A percentile compares a stretch with the other conserved stretches of the same genome.
These are phyloP conservation scores for Gonatopus flavifemur DNA, from an alignment of 1,140 invertebrate species.

Conservation along the genomic window DNA sequence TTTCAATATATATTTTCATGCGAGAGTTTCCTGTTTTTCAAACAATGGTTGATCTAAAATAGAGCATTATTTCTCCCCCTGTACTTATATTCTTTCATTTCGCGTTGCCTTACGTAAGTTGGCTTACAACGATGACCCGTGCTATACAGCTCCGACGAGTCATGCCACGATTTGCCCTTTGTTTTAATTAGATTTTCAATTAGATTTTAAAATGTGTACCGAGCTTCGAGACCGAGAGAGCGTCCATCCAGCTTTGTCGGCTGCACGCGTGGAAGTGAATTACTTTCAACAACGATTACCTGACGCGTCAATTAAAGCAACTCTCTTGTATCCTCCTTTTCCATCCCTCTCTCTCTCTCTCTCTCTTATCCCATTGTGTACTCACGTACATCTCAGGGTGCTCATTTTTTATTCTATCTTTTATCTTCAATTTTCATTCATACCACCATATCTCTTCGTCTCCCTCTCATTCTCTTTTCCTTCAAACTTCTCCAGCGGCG, in stretches of 20 bases:
- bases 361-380: not conserved
- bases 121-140: too few species aligned
- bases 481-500: slow-evolving; percentile 15
- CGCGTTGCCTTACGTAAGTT: too few species aligned
- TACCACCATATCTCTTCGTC: not conserved
- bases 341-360: slow-evolving; percentile 6
- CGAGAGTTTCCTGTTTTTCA: too few species aligned
- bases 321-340: slow-evolving; percentile 7
- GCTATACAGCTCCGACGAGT: too few species aligned
- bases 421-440: not conserved
- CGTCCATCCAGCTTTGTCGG: slow-evolving; percentile 35
- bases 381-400: not conserved
- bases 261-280: slow-evolving; percentile 37
- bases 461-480: slow-evolving; percentile 10
- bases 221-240: slow-evolving; percentile 23
- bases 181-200: slow-evolving; percentile 40
- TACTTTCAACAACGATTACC: slow-evolving; percentile 36
- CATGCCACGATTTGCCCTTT: too few species aligned
- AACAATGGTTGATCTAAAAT: too few species aligned
- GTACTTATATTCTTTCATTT: too few species aligned
- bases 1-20: too few species aligned
- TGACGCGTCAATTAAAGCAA: slow-evolving; percentile 29
- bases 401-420: not conserved
- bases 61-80: too few species aligned
- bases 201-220: slow-evolving; percentile 39